Percentiles rank a stretch among this genome's conserved stretches.
Evolutionary conservation across 2,113 vertebrate genomes (phyloP).

Genomic region (Aix galericulata): DNA sequence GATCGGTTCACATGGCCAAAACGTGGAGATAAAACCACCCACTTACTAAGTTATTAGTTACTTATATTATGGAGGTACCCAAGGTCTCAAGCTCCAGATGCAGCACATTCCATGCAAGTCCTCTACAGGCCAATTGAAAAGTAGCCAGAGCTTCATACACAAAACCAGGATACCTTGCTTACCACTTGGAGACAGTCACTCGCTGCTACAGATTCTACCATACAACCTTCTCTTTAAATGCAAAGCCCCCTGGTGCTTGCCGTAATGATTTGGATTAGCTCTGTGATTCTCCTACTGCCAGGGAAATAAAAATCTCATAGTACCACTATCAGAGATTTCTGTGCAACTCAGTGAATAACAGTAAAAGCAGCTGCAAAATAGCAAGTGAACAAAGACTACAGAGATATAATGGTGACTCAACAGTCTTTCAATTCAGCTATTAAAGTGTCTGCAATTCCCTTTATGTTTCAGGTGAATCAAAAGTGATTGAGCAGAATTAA

Average conservation of each 20-base stretch:
- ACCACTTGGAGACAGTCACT: background rate
- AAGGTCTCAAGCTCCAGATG: background rate
- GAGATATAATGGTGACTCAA: slow-evolving; percentile 26
- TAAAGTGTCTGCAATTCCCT: slow-evolving; percentile 28
- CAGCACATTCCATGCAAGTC: background rate
- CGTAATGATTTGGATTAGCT: slow-evolving; percentile 20
- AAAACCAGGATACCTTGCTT: background rate
- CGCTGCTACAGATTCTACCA: background rate
- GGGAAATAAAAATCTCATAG: slow-evolving; percentile 21
- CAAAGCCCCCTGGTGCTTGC: background rate
- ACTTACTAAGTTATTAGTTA: background rate
- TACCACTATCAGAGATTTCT: background rate
- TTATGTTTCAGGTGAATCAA: slow-evolving; percentile 46
- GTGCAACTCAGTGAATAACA: slow-evolving; percentile 6
- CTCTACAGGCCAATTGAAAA: background rate
- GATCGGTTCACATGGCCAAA: background rate
- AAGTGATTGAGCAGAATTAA: slow-evolving; percentile 53
- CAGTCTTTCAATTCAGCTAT: slow-evolving; percentile 34
- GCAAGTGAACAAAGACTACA: slow-evolving; percentile 28
- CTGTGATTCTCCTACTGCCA: background rate
- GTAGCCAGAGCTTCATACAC: background rate
- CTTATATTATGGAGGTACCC: background rate
- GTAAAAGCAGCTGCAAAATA: slow-evolving; percentile 55
- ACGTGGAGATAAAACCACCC: background rate
- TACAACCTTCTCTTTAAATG: slow-evolving; percentile 2